Base-by-base conservation (phyloP, 2,113 vertebrate species). In the Cavia porcellus region DNA sequence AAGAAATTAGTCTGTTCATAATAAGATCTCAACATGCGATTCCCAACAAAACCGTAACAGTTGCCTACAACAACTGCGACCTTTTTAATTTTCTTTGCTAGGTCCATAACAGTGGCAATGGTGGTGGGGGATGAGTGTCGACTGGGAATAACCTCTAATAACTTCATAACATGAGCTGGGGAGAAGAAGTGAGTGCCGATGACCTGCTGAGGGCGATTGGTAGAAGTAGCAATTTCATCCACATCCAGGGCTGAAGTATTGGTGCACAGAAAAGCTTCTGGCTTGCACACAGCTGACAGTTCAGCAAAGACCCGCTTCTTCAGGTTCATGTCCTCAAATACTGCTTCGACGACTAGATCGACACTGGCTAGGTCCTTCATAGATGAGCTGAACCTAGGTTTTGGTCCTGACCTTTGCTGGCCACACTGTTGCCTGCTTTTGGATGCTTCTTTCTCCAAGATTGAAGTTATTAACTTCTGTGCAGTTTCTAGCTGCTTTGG, bases 111-210 rank as follows among this genome's bases (percentile, higher is more conserved):
- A 0, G 99, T 99, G 95, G 99, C 99, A 55, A 99, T 98, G 19
- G 99, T 95, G 0, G 98, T 97, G 28, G 99, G 98, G 35, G 99
- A 99, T 0, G 99, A 99, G 35, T 98, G 96, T 0, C 42, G 89
- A 15, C 99, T 98, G 0, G 98, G 98, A 90, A 99, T 99, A 57
- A 99, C 98, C 98, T 99, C 99, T 79, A 99, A 90, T 38, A 99
- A 98, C 97, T 98, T 99, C 99, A 99, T 99, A 32, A 99, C 96
- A 0, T 99, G 99, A 82, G 99, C 99, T 24, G 99, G 99, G 22
- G 99, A 98, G 83, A 99, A 99, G 98, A 99, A 99, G 98, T 99
- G 99, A 13, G 99, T 99, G 75, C 99, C 99, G 20, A 99, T 98
- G 96, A 99, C 99, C 97, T 99, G 97, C 90, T 99, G 98, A 0